Evolutionary conservation across 1,140 invertebrate species (phyloP).

Genomic region (Pseudoatta argentina): DNA sequence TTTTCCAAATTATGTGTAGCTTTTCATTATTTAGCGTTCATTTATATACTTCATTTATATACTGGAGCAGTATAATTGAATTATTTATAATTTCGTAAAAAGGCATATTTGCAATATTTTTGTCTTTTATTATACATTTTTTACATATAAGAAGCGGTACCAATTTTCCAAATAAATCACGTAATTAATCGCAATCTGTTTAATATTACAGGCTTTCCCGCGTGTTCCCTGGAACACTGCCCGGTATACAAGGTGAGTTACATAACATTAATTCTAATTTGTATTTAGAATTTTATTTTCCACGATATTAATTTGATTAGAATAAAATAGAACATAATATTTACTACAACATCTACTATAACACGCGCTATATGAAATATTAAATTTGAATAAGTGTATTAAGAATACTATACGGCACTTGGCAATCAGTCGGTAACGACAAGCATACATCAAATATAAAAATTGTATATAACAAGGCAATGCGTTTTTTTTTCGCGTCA

Average conservation of each 20-base stretch:
- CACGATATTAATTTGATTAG: neutral
- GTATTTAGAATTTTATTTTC: neutral
- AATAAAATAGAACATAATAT: neutral
- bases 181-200: neutral
- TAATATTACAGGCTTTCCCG: slow-evolving; percentile 84
- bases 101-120: neutral
- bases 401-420: slow-evolving; percentile 63
- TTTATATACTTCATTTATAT: neutral
- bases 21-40: slow-evolving; percentile 8
- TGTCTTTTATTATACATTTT: neutral
- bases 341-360: neutral
- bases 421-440: slow-evolving; percentile 68
- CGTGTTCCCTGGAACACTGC: slow-evolving; percentile 86
- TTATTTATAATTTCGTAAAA: slow-evolving; percentile 16
- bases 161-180: neutral
- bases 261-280: slow-evolving; percentile 24
- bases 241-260: slow-evolving; percentile 86
- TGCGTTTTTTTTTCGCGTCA: neutral
- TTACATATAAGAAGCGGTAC: neutral
- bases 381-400: neutral
- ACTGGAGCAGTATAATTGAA: neutral
- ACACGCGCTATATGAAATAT: neutral
- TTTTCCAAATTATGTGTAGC: neutral
- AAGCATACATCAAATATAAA: neutral
- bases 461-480: neutral